Percentiles rank a stretch among this genome's conserved stretches.
Conservation (phyloP, 2,113 vertebrate species). For the Nanger granti region DNA sequence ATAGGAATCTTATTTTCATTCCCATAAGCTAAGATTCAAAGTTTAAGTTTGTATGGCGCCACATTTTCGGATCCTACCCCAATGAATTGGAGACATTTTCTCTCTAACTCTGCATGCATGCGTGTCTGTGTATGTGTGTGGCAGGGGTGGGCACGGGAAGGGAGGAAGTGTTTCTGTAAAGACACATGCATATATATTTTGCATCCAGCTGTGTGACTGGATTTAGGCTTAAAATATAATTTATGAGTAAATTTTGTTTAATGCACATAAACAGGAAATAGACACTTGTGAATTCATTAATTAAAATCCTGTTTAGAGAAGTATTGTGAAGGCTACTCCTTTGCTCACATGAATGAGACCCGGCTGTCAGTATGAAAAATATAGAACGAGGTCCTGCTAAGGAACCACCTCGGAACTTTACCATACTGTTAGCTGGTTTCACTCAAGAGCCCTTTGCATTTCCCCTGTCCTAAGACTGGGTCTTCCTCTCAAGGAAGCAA, state of each 20-base stretch:
- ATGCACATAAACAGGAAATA: constrained; percentile 44
- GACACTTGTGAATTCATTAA: constrained; percentile 19
- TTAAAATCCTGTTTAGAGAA: constrained; percentile 40
- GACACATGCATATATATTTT: background rate
- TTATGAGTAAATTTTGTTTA: constrained; percentile 38
- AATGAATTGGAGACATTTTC: background rate
- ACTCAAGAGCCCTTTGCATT: background rate
- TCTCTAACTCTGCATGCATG: background rate
- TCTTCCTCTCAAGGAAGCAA: background rate
- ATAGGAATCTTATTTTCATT: background rate
- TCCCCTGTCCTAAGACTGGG: background rate
- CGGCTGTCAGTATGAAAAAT: background rate
- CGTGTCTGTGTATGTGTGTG: background rate
- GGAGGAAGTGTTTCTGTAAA: background rate
- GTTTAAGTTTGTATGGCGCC: background rate
- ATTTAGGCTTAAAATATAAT: constrained; percentile 50
- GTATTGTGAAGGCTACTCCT: background rate
- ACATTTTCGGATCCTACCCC: background rate
- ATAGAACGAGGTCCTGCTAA: background rate
- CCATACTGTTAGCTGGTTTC: background rate
- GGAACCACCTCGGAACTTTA: background rate
- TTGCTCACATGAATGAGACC: constrained; percentile 20
- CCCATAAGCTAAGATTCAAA: background rate
- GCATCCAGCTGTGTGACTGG: background rate
- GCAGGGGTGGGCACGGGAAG: fast-evolving